Evolutionary conservation across 2,113 vertebrate genomes (phyloP).

Genomic region (Propithecus coquereli): DNA sequence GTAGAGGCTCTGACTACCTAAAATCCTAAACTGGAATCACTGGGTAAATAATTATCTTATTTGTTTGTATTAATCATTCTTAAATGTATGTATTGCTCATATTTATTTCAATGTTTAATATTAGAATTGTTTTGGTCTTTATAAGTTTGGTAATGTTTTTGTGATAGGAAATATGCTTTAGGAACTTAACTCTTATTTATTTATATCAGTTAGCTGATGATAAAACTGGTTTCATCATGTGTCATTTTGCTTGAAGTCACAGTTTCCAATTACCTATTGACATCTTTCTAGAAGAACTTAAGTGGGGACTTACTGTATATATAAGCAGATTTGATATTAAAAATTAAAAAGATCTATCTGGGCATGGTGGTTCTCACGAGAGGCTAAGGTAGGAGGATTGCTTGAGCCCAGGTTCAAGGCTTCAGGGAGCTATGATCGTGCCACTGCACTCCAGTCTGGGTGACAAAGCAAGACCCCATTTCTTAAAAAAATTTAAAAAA

Average conservation of each 20-base stretch:
- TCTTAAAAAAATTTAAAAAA: too few species aligned
- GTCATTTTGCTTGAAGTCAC: background rate
- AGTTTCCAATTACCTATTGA: background rate
- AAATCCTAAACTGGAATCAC: too few species aligned
- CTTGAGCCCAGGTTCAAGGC: too few species aligned
- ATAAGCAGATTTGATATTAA: constrained; percentile 10
- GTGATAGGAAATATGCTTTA: background rate
- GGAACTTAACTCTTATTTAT: background rate
- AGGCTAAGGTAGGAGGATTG: too few species aligned
- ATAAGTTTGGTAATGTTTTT: background rate
- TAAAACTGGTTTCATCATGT: background rate
- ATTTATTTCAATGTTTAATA: too few species aligned
- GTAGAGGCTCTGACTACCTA: background rate
- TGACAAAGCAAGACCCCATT: too few species aligned
- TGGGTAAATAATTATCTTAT: too few species aligned
- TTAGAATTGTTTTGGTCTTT: background rate
- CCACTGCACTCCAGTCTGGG: too few species aligned
- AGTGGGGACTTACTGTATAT: background rate
- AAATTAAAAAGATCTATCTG: background rate
- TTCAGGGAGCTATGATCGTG: too few species aligned
- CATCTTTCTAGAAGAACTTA: background rate
- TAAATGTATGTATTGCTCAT: too few species aligned
- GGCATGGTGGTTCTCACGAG: too few species aligned
- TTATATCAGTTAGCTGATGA: background rate
- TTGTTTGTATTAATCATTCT: too few species aligned